Base-by-base conservation (phyloP, 2,888 invertebrate genomes). In the Lochmaea capreae region DNA sequence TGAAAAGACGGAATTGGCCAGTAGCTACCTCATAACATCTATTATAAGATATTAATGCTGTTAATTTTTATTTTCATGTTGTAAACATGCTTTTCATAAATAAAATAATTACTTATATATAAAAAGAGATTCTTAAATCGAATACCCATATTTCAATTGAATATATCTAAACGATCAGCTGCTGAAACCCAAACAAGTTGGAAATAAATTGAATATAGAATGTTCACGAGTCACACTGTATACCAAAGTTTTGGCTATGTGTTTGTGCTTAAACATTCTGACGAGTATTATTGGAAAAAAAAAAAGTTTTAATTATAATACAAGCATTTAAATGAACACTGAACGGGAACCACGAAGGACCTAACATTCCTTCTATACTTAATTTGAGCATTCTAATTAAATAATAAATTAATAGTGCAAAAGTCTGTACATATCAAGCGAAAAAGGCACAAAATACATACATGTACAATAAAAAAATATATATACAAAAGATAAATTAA, bases 401-500 rank as follows among this genome's bases (percentile, higher is more conserved):
- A 74, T 68, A 74, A 73, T 71, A 71, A 73, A 73, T 76, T 68
- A 72, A 72, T 66, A 63, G 66, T 70, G 70, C 71, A 58, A 57
- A n/a, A 71, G 46, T 67, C 58, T 73, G 72, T 72, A 77, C 76
- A 78, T 69, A 75, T 72, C 68, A 76, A 77, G 77, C 79, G 68
- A 72, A 71, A 75, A 69, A 75, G 71, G 65, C 77, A 75, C 71
- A 73, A 76, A 76, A 71, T 75, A 78, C 74, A 77, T 70, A 72
- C 77, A 77, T 77, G 66, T 77, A 77, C 67, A 76, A 69, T 67
- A 33, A 65, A 71, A 73, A 77, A 73, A 71, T 6, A 65, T 76
- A 79, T 77, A 54, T 77, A 79, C 79, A 79, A 73, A 74, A 78
- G 73, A 77, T 77, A 76, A 78, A 76, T 77, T 26, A 76, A 75